Conservation (phyloP, 2,113 vertebrate species). For the Entelurus aequoreus region DNA sequence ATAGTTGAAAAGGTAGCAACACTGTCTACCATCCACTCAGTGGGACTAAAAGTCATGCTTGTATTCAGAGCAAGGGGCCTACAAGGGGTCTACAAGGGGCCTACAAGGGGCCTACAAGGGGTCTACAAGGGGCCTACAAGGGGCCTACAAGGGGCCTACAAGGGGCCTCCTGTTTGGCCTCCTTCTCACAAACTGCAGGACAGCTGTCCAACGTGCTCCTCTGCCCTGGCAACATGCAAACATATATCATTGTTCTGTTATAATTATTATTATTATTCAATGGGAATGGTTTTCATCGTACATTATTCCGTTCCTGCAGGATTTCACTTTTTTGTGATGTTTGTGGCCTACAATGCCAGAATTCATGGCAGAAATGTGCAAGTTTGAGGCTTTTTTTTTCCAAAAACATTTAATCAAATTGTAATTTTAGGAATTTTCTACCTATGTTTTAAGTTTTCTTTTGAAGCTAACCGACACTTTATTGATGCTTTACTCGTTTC, state of each 20-base stretch:
- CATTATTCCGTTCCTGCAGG: background rate
- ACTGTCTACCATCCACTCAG: conserved; percentile 7
- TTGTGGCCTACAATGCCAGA: too few relatives aligned
- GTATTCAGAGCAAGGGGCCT: conserved; percentile 11
- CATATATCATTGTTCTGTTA: background rate
- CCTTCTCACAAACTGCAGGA: conserved; percentile 17
- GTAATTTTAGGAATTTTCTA: too few relatives aligned
- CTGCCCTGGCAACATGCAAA: conserved; percentile 2
- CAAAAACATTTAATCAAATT: too few relatives aligned
- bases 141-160: background rate
- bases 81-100: background rate
- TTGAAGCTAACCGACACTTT: too few relatives aligned
- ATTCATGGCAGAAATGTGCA: too few relatives aligned
- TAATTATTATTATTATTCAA: background rate
- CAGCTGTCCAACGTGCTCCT: conserved; percentile 25
- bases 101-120: conserved; percentile 6
- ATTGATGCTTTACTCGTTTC: too few relatives aligned
- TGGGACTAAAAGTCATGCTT: conserved; percentile 24
- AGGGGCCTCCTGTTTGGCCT: conserved; percentile 8
- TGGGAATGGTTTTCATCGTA: background rate
- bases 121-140: background rate
- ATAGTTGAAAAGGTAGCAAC: conserved; percentile 14
- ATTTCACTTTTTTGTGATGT: too few relatives aligned
- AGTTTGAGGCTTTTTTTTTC: too few relatives aligned
- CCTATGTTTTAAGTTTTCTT: too few relatives aligned